Evolutionary conservation across 1,140 invertebrate genomes (phyloP).

Genomic region (Oscheius sp.): DNA sequence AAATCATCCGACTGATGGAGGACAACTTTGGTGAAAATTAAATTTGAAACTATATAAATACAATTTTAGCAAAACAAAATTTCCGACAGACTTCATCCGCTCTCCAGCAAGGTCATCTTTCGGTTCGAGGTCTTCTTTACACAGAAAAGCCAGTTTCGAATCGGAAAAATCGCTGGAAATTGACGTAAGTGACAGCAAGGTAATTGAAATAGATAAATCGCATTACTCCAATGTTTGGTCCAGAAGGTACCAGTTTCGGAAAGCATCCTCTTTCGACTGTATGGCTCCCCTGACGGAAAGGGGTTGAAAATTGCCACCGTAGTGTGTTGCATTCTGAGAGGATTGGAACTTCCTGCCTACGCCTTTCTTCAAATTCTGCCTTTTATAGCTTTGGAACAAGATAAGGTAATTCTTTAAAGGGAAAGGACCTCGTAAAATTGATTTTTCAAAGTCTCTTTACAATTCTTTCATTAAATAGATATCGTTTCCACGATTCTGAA

Average conservation of each 20-base stretch:
- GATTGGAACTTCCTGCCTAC: neutral
- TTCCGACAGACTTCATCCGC: no score
- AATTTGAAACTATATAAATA: no score
- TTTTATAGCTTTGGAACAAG: neutral
- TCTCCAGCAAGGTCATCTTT: no score
- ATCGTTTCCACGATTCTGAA: no score
- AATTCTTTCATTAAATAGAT: no score
- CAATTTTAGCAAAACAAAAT: no score
- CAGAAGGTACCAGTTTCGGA: neutral
- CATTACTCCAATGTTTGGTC: neutral
- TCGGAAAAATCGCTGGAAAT: neutral
- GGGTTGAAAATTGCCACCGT: neutral
- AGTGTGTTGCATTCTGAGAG: neutral
- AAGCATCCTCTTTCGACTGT: neutral
- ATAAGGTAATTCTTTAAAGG: no score
- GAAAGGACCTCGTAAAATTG: no score
- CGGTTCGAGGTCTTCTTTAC: no score
- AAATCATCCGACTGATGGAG: neutral
- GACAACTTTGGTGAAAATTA: no score
- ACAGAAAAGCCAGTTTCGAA: no score
- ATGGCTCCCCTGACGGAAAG: neutral
- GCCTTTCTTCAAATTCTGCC: neutral
- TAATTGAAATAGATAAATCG: neutral
- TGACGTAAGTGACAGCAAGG: neutral
- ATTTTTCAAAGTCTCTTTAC: no score